These are phyloP conservation scores for Gorsachius goisagi DNA, from an alignment of 2,113 vertebrate genomes.

Conservation along the genomic window DNA sequence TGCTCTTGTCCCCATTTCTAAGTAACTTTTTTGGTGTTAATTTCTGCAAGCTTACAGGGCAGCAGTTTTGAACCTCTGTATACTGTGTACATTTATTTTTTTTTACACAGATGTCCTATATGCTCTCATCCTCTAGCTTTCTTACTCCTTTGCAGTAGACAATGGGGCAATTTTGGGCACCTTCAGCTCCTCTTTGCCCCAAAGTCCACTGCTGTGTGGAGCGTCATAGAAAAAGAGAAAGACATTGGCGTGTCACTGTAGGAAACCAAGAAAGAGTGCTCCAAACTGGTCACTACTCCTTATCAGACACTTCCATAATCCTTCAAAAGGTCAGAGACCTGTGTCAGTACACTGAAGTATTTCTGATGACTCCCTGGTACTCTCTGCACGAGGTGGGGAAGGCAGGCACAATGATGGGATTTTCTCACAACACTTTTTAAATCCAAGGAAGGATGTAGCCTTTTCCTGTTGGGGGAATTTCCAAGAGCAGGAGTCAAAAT, in stretches of 20 bases:
- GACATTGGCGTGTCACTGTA: not conserved
- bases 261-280: not conserved
- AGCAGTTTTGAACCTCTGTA: not conserved
- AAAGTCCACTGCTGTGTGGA: not conserved
- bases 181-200: not conserved
- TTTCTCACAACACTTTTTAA: constrained; percentile 37
- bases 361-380: not conserved
- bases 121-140: not conserved
- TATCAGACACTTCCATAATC: not conserved
- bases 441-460: constrained; percentile 44
- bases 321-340: not conserved
- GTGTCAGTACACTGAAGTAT: not conserved
- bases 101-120: not conserved
- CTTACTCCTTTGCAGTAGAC: not conserved
- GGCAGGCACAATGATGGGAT: not conserved
- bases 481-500: not conserved
- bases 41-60: not conserved
- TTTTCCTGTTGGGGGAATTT: constrained; percentile 28
- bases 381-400: not conserved
- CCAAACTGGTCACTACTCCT: not conserved
- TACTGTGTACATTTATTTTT: not conserved
- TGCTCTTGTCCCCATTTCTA: not conserved
- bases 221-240: not conserved
- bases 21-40: not conserved
- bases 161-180: not conserved